Evolutionary conservation across 2,888 invertebrate species (phyloP), one percentile per base, ranked within the genome.

Genomic region (Lycophotia porphyrea): DNA sequence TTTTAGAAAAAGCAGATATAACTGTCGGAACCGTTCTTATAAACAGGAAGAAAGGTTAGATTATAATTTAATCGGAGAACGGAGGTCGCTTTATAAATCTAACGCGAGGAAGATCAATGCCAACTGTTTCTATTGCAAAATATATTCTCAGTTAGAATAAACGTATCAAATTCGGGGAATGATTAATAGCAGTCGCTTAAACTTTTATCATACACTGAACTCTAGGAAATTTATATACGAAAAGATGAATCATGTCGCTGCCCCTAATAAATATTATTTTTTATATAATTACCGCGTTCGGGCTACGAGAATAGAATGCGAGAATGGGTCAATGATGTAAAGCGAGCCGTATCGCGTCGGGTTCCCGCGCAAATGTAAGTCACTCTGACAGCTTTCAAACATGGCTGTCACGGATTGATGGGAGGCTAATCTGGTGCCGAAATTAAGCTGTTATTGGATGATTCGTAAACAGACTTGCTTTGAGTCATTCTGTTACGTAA

Each of bases 321-420:
- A 58, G 78, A 84, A 85, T 88, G 84, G 87, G 84, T 82, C 87
- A 85, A 82, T 87, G 87, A 82, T 84, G 80, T 73, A 83, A 78
- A 55, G 69, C 74, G 71, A 78, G 63, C 64, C 67, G 65, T 36
- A 78, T 82, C 74, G 74, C 74, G 74, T 76, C 66, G 74, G 64
- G 71, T 84, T 84, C 82, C 81, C 89, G 86, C 86, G 83, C 78
- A 78, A 80, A 76, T 72, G 76, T 78, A 77, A 81, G 82, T 86
- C 87, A 82, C 49, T 74, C 36, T 88, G 84, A 87, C 85, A 89
- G 80, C 74, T 88, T 81, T 88, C 88, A 89, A 89, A 89, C 76
- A 86, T 84, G 70, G 81, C 82, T 80, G 76, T 75, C 86, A 83
- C 27, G 63, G 65, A 39, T 71, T 82, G 84, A 82, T 79, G 76